Conservation (phyloP, 92 coral and sea anemone species). For the Palythoa grandis region DNA sequence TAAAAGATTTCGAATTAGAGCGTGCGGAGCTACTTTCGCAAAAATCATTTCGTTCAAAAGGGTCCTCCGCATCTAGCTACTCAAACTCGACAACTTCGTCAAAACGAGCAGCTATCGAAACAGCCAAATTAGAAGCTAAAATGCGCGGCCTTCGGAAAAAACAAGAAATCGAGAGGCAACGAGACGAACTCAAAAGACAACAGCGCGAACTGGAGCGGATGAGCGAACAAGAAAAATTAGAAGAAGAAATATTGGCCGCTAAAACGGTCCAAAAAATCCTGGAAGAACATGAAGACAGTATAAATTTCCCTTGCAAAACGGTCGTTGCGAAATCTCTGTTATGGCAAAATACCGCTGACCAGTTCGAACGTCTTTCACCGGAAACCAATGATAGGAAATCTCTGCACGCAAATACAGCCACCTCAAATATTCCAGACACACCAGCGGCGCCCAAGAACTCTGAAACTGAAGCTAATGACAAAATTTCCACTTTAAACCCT, state of each 20-base stretch:
- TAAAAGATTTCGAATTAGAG: constrained; percentile 38
- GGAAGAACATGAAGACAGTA: constrained; percentile 8
- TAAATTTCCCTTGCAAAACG: not conserved
- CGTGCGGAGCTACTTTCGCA: constrained; percentile 37
- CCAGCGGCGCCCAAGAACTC: not conserved
- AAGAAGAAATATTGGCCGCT: constrained; percentile 46
- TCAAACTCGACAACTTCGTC: constrained; percentile 42
- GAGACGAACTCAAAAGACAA: constrained; percentile 18
- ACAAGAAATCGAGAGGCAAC: constrained; percentile 27
- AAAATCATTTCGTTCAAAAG: constrained; percentile 34
- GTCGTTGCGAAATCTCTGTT: not conserved
- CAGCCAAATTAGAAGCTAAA: constrained; percentile 22
- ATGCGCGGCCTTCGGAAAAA: constrained; percentile 15
- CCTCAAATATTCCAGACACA: too few species aligned
- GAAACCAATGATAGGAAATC: not conserved
- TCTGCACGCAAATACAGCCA: too few species aligned
- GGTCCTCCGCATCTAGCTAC: not conserved
- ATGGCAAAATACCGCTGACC: not conserved
- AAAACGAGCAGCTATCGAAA: not conserved
- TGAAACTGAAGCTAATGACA: not conserved
- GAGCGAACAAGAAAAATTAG: constrained; percentile 30
- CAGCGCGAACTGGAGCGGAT: constrained; percentile 35
- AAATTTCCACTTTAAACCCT: not conserved
- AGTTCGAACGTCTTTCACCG: not conserved
- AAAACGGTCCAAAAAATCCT: constrained; percentile 47